phyloP scores from a whole-genome alignment of 2,797 vertebrate species.

The Silurus lanzhouensis region DNA sequence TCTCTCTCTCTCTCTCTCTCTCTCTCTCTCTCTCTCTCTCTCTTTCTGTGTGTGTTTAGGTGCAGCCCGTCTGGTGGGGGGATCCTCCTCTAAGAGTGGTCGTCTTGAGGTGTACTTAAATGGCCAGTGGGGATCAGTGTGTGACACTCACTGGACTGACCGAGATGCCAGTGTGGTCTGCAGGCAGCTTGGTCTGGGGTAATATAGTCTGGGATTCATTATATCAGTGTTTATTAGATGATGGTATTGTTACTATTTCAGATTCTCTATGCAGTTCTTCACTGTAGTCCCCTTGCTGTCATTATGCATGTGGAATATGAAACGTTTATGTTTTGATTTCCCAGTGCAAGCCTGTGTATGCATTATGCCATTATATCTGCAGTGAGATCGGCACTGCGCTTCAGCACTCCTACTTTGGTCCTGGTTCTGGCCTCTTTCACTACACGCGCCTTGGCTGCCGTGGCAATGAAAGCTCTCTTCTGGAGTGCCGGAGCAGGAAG shows the following conservation, averaged over 20 bases:
- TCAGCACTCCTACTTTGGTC: slow-evolving; percentile 73
- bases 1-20: background rate
- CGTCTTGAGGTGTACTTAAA: slow-evolving; percentile 84
- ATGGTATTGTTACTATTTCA: background rate
- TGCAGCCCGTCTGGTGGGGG: slow-evolving; percentile 79
- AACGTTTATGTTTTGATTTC: background rate
- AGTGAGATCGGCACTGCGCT: slow-evolving; percentile 84
- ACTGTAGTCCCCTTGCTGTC: background rate
- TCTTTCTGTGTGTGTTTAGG: slow-evolving; percentile 64
- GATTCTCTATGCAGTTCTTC: slow-evolving; percentile 1
- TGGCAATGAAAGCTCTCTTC: slow-evolving; percentile 82
- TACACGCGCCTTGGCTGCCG: slow-evolving; percentile 85
- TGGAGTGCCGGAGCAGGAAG: slow-evolving; percentile 79
- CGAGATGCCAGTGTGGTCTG: slow-evolving; percentile 89
- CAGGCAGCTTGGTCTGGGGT: slow-evolving; percentile 86
- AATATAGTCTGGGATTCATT: background rate
- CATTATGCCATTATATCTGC: slow-evolving; percentile 7
- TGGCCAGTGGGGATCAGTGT: slow-evolving; percentile 88
- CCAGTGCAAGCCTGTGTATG: background rate
- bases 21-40: background rate
- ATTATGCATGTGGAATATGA: background rate
- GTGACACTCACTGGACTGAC: slow-evolving; percentile 86
- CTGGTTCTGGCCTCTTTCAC: slow-evolving; percentile 80
- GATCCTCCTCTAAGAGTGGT: slow-evolving; percentile 66
- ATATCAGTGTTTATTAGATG: background rate